phyloP scores from a whole-genome alignment of 2,888 invertebrate species.

The Sericinus montela region DNA sequence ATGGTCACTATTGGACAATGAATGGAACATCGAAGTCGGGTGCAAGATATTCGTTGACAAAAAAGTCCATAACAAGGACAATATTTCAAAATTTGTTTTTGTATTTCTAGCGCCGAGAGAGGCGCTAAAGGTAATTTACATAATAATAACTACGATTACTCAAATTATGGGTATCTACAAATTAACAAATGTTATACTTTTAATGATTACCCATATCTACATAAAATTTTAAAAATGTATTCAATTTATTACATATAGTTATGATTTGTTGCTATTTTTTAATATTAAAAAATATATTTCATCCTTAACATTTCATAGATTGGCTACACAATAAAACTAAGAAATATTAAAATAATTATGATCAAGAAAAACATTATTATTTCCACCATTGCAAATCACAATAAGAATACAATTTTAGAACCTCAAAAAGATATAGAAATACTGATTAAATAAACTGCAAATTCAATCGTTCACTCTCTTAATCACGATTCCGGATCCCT shows the following conservation, averaged over 20 bases:
- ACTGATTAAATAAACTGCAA: conserved; percentile 18
- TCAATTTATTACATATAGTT: too few relatives aligned
- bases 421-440: neutral
- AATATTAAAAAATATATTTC: neutral
- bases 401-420: neutral
- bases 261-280: too few relatives aligned
- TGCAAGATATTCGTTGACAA: conserved; percentile 44
- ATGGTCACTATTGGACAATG: conserved; percentile 61
- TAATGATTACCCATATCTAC: too few relatives aligned
- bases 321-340: neutral
- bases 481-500: conserved; percentile 23
- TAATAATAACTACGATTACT: conserved; percentile 57
- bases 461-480: conserved; percentile 31
- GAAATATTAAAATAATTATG: too few relatives aligned
- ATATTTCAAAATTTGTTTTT: conserved; percentile 45
- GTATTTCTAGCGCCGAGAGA: conserved; percentile 51
- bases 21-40: conserved; percentile 46
- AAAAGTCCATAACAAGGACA: conserved; percentile 39
- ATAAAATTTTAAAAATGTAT: too few relatives aligned
- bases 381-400: too few relatives aligned
- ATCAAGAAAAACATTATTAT: too few relatives aligned
- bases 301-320: neutral
- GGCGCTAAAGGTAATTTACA: conserved; percentile 69
- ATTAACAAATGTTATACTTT: too few relatives aligned
- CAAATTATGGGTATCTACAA: conserved; percentile 44